These are phyloP conservation scores for Allygus modestus DNA, from an alignment of 2,888 invertebrate genomes.

Conservation along the genomic window DNA sequence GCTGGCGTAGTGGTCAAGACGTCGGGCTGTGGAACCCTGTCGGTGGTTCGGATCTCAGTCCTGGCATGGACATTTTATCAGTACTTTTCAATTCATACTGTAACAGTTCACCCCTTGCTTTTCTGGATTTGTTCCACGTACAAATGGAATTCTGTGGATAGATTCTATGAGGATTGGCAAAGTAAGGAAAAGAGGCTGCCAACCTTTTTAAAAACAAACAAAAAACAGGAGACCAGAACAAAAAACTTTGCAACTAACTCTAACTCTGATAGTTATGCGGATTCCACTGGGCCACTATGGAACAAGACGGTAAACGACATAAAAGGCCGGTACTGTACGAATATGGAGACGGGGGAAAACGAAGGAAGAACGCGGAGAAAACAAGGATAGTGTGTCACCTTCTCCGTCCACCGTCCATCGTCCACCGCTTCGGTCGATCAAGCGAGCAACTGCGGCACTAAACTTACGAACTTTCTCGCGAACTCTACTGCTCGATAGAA, in stretches of 20 bases:
- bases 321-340: neutral
- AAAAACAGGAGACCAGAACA: no score
- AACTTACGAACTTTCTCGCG: neutral
- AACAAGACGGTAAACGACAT: neutral
- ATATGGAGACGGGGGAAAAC: conserved; percentile 12
- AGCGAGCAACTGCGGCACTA: neutral
- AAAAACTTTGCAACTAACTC: neutral
- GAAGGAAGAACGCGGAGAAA: neutral
- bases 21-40: no score
- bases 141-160: no score
- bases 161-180: no score
- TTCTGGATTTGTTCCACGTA: no score
- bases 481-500: neutral
- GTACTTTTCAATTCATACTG: no score
- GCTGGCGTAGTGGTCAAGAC: no score
- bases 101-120: no score
- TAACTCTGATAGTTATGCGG: neutral
- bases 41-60: no score
- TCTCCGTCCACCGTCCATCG: neutral
- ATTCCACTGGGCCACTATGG: neutral
- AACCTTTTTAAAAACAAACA: no score
- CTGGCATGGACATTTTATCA: no score
- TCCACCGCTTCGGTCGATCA: neutral
- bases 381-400: conserved; percentile 34
- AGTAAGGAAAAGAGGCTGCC: no score